These are phyloP conservation scores for Drosophila nr. fundita DNA, from an alignment of 2,888 invertebrate genomes.

Conservation along the genomic window DNA sequence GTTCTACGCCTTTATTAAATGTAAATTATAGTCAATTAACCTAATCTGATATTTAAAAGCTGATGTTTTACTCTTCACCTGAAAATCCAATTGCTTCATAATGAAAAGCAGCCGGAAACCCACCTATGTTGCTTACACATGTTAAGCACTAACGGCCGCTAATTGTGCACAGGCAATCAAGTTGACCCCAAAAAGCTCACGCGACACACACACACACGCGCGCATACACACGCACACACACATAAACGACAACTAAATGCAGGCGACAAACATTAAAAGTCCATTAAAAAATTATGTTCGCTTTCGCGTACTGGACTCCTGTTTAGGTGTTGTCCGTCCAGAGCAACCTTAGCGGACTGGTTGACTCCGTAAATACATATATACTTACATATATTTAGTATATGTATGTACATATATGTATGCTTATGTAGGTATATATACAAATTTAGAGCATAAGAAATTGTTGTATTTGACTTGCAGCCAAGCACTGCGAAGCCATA, in stretches of 20 bases:
- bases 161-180: conserved; percentile 62
- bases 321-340: conserved; percentile 59
- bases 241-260: conserved; percentile 33
- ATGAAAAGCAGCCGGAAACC: conserved; percentile 26
- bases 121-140: conserved; percentile 67
- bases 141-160: conserved; percentile 62
- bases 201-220: conserved; percentile 29
- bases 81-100: not conserved
- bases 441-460: conserved; percentile 73
- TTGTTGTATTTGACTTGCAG: conserved; percentile 43
- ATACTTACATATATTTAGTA: not conserved
- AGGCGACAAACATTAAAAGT: conserved; percentile 81
- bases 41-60: not conserved
- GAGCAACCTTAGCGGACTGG: conserved; percentile 18
- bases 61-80: not conserved
- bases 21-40: not conserved
- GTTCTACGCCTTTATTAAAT: not conserved
- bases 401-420: not conserved
- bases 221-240: conserved; percentile 16
- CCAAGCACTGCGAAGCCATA: conserved; percentile 56
- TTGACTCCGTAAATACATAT: conserved; percentile 11
- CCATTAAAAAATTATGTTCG: conserved; percentile 80
- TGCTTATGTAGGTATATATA: not conserved
- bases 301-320: conserved; percentile 54
- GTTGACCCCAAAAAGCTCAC: conserved; percentile 70